phyloP scores from a whole-genome alignment of 2,797 vertebrate genomes.

The Lacerta bilineata region DNA sequence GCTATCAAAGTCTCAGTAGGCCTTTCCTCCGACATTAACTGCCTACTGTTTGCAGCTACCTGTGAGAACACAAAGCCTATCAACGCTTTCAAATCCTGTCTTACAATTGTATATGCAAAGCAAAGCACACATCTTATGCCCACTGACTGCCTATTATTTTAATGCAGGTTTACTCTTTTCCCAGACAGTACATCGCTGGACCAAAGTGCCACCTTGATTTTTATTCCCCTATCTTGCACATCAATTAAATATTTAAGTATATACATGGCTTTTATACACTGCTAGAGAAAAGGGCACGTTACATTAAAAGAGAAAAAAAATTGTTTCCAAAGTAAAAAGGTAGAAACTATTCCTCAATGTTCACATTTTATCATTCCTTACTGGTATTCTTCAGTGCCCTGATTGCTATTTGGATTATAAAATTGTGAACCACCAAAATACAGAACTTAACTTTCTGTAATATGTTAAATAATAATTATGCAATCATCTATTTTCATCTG shows the following conservation, averaged over 20 bases:
- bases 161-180: slow-evolving; percentile 68
- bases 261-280: slow-evolving; percentile 86
- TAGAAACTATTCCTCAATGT: slow-evolving; percentile 58
- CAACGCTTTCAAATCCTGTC: slow-evolving; percentile 77
- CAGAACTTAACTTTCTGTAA: slow-evolving; percentile 87
- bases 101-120: slow-evolving; percentile 81
- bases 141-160: slow-evolving; percentile 77
- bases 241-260: slow-evolving; percentile 84
- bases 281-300: slow-evolving; percentile 85
- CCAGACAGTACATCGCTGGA: slow-evolving; percentile 69
- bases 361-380: slow-evolving; percentile 68
- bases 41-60: slow-evolving; percentile 78
- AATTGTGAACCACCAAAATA: slow-evolving; percentile 87
- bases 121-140: slow-evolving; percentile 75
- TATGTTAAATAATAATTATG: slow-evolving; percentile 83
- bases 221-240: slow-evolving; percentile 75
- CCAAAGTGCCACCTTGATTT: slow-evolving; percentile 77
- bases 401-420: slow-evolving; percentile 75
- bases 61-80: slow-evolving; percentile 83
- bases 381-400: slow-evolving; percentile 64
- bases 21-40: slow-evolving; percentile 75
- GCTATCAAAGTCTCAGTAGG: slow-evolving; percentile 84
- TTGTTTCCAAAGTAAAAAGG: slow-evolving; percentile 70
- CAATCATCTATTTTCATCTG: slow-evolving; percentile 78
- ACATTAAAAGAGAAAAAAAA: slow-evolving; percentile 80